Evolutionary conservation across 1,140 invertebrate genomes (phyloP).

Genomic region (Helicoverpa zea): DNA sequence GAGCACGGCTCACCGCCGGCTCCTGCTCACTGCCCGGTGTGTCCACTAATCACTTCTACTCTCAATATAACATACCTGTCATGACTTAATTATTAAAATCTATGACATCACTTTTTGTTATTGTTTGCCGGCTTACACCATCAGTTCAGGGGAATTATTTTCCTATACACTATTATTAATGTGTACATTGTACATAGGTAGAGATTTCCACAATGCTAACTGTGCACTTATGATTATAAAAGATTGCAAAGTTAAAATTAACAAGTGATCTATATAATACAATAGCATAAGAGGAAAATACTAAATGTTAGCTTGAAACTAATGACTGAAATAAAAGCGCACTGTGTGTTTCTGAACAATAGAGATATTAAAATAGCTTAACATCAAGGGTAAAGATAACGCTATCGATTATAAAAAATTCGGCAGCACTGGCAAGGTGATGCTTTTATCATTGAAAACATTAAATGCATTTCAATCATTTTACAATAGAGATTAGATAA

Average conservation of each 20-base stretch:
- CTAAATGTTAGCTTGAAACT: not conserved
- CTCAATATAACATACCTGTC: not conserved
- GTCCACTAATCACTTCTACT: constrained; percentile 16
- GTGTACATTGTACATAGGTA: not conserved
- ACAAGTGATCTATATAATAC: constrained; percentile 2
- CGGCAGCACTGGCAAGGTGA: constrained; percentile 35
- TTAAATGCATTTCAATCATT: constrained; percentile 43
- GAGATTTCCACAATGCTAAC: not conserved
- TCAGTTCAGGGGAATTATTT: constrained; percentile 8
- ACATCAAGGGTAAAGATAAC: constrained; percentile 49
- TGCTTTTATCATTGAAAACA: constrained; percentile 44
- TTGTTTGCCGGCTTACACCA: not conserved
- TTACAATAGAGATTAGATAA: constrained; percentile 52
- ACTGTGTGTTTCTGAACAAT: constrained; percentile 3
- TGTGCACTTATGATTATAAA: not conserved
- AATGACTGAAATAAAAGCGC: not conserved
- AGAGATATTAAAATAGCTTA: constrained; percentile 28
- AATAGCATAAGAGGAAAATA: constrained; percentile 12
- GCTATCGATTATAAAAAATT: constrained; percentile 44
- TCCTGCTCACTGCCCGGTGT: not conserved
- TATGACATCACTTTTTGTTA: constrained; percentile 42
- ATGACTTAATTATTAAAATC: constrained; percentile 38
- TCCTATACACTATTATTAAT: constrained; percentile 6
- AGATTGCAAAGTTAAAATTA: not conserved
- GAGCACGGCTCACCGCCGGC: not conserved